Evolutionary conservation across 2,797 vertebrate species (phyloP).

Genomic region (Sebastes paucispinis): DNA sequence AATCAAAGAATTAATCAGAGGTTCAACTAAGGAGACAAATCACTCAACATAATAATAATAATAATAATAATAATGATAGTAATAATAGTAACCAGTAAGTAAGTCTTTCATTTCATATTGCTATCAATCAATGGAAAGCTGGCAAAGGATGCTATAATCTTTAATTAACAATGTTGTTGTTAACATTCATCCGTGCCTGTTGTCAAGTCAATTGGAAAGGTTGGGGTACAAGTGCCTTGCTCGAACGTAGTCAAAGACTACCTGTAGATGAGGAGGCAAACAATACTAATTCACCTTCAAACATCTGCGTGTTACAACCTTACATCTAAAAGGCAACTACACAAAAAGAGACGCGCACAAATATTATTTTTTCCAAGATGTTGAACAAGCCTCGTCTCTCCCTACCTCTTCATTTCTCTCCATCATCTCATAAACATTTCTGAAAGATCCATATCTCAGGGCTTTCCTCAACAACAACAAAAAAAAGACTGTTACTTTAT

Average conservation of each 20-base stretch:
- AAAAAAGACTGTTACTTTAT: neutral
- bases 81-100: neutral
- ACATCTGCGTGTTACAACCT: neutral
- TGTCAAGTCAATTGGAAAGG: neutral
- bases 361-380: neutral
- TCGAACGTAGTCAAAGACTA: neutral
- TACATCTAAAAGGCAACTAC: neutral
- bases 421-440: neutral
- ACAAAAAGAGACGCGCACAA: neutral
- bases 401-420: neutral
- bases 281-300: neutral
- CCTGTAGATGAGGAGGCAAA: neutral
- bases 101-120: neutral
- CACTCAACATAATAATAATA: neutral
- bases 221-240: neutral
- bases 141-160: neutral
- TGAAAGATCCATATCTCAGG: neutral
- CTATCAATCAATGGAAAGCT: neutral
- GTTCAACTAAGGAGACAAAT: neutral
- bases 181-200: neutral
- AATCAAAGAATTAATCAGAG: neutral
- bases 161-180: neutral
- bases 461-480: neutral
- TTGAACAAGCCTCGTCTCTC: neutral
- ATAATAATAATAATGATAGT: too few relatives aligned